Base-by-base conservation (phyloP, 2,797 vertebrate genomes). In the Psittacula derbiana region DNA sequence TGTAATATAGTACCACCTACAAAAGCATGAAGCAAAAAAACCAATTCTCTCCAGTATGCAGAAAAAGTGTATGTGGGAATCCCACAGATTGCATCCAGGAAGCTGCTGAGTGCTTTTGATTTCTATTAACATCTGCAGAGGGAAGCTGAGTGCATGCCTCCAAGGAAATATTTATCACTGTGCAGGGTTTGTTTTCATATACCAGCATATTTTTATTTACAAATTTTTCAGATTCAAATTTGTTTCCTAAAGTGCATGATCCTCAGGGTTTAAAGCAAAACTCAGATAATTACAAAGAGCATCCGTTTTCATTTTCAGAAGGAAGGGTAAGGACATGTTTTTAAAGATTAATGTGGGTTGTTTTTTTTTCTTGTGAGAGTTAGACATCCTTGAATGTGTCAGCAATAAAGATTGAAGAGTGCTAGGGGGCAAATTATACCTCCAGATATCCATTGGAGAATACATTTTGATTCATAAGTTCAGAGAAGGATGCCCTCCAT, bases 251-350 rank as follows among this genome's bases (percentile, higher is more conserved):
- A 91, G 73, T 47, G 27, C 23, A 8, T 2, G 40, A n/a, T 92
- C 82, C 93, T 88, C 65, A 58, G 73, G 73, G 84, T 69, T 84
- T 88, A 31, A 72, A 92, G 58, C 41, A 67, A 83, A 88, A 75
- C 79, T 93, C 47, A 10, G 53, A 27, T 94, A 95, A 90, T 94
- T 95, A 93, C 81, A 58, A 57, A 90, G 65, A 95, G 67, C 58
- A 95, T 96, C 80, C 79, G 89, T 97, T 97, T 95, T 92, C 72
- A 81, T 93, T 86, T 71, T 92, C 90, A 93, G 66, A 79, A 96
- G 87, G 82, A 92, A 94, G 19, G 67, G 33, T 89, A 92, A 96
- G 82, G 90, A 93, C 70, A 25, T 90, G 44, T 88, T 94, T 96
- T 80, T 92, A 70, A 94, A 95, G 90, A 97, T 96, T 90, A 92